phyloP scores from a whole-genome alignment of 2,888 invertebrate genomes.

The Hoplodrina blanda region DNA sequence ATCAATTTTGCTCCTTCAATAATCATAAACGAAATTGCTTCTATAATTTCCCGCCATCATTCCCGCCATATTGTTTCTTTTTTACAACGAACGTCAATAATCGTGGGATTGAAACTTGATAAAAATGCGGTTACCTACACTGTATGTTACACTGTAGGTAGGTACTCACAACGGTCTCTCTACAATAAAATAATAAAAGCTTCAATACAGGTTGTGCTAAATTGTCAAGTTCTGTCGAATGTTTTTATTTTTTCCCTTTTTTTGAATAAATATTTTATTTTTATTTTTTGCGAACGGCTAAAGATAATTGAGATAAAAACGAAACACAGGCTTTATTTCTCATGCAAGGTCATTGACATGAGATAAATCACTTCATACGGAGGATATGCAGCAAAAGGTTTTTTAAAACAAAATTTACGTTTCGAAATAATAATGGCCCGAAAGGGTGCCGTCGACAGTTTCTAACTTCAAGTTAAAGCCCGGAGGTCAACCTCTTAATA shows the following conservation, averaged over 20 bases:
- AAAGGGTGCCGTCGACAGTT: not conserved
- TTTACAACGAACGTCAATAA: conserved; percentile 23
- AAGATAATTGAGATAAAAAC: conserved; percentile 30
- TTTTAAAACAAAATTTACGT: conserved; percentile 7
- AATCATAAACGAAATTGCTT: conserved; percentile 56
- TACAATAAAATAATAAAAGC: conserved; percentile 13
- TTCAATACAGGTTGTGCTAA: conserved; percentile 31
- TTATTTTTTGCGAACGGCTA: not conserved
- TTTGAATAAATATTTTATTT: not conserved
- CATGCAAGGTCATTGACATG: conserved; percentile 19
- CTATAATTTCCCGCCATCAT: conserved; percentile 3
- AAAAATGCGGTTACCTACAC: conserved; percentile 13
- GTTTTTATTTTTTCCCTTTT: conserved; percentile 13
- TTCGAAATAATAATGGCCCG: not conserved
- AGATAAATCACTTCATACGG: conserved; percentile 36
- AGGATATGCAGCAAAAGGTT: conserved; percentile 9
- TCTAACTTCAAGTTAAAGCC: conserved; percentile 1
- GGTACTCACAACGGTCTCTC: not conserved
- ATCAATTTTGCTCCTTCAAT: conserved; percentile 41
- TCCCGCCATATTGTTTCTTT: conserved; percentile 4
- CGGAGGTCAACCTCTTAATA: not conserved
- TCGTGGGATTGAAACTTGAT: conserved; percentile 1
- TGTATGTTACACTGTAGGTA: too few relatives aligned
- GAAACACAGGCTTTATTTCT: conserved; percentile 13
- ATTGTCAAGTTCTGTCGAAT: conserved; percentile 1